A percentile compares a stretch with the other conserved stretches of the same genome.
Conservation (phyloP, 2,113 vertebrate genomes). For the Barnardius zonarius region DNA sequence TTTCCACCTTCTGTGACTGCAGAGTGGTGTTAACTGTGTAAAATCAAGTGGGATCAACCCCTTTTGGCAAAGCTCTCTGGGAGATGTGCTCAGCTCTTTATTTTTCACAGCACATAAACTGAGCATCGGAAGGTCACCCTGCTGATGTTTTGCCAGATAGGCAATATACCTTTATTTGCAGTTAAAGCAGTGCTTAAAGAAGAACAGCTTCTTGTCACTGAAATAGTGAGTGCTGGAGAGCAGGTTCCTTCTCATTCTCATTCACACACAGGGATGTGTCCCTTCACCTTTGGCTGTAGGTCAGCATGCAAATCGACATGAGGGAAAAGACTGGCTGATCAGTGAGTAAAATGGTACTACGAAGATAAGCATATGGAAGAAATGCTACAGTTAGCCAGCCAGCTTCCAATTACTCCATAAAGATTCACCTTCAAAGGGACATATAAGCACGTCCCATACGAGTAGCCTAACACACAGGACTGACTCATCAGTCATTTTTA, state of each 20-base stretch:
- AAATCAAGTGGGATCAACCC: not conserved
- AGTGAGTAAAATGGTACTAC: not conserved
- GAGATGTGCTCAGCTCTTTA: not conserved
- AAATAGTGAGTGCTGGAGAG: not conserved
- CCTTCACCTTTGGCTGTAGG: not conserved
- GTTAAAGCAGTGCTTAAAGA: not conserved
- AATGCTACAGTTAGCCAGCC: not conserved
- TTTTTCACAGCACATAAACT: constrained; percentile 10
- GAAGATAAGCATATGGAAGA: not conserved
- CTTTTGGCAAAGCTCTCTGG: not conserved
- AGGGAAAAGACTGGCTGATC: not conserved
- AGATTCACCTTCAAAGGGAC: not conserved
- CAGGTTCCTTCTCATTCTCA: not conserved
- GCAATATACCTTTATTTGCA: constrained; percentile 24
- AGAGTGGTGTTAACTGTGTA: not conserved
- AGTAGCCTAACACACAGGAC: not conserved
- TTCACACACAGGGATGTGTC: not conserved
- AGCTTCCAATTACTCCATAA: not conserved
- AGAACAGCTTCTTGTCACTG: not conserved
- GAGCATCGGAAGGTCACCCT: not conserved
- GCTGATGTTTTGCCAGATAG: constrained; percentile 22
- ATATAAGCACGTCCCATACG: not conserved
- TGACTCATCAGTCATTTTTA: constrained; percentile 14
- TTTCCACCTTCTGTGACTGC: not conserved
- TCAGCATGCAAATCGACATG: not conserved